Evolutionary conservation across 2,797 vertebrate genomes (phyloP).

Genomic region (Danionella dracula): DNA sequence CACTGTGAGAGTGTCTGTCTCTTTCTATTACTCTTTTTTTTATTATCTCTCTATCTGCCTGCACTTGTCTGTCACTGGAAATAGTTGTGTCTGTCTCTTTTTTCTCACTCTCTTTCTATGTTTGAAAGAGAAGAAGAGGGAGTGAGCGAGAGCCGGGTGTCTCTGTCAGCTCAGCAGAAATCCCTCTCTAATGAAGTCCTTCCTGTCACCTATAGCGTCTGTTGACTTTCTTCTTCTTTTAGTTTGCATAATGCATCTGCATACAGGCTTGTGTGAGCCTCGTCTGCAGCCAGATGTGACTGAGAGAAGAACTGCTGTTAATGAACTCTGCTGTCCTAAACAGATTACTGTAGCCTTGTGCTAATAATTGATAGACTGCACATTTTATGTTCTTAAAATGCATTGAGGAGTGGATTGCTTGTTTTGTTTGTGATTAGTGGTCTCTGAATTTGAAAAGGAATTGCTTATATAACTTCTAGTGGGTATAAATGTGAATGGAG

Average conservation of each 20-base stretch:
- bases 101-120: background rate
- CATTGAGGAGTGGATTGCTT: background rate
- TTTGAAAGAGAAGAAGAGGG: slow-evolving; percentile 2
- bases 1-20: too few species aligned
- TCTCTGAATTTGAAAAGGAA: background rate
- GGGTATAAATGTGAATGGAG: background rate
- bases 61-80: too few species aligned
- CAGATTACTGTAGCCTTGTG: slow-evolving; percentile 4
- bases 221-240: slow-evolving; percentile 35
- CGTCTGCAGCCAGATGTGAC: slow-evolving; percentile 16
- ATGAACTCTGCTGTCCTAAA: slow-evolving; percentile 16
- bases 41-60: too few species aligned
- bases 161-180: slow-evolving; percentile 46
- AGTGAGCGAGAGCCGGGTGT: slow-evolving; percentile 20
- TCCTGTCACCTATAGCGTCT: slow-evolving; percentile 34
- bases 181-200: slow-evolving; percentile 43
- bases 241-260: slow-evolving; percentile 35
- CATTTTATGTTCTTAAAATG: background rate
- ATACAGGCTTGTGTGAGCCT: slow-evolving; percentile 25
- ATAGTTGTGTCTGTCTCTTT: too few species aligned
- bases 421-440: background rate
- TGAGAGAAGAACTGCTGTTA: slow-evolving; percentile 16
- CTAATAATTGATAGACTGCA: background rate
- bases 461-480: background rate
- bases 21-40: too few species aligned